Percentiles rank a stretch among this genome's conserved stretches.
Conservation (phyloP, 2,113 vertebrate genomes). For the Zeus faber region DNA sequence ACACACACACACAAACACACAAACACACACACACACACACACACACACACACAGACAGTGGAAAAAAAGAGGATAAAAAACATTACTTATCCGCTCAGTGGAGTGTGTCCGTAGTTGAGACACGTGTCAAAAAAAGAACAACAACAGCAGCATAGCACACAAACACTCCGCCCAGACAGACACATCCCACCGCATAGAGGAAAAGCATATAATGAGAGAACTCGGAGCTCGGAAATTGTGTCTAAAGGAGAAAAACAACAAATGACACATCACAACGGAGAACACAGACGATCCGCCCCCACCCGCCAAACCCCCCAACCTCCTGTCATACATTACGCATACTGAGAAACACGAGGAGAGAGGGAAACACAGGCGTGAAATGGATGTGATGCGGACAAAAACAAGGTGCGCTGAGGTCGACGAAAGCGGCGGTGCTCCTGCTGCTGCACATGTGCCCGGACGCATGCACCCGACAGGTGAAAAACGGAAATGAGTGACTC, state of each 20-base stretch:
- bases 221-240: slow-evolving; percentile 1
- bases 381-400: no score
- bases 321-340: background rate
- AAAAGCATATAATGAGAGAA: background rate
- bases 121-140: slow-evolving; percentile 16
- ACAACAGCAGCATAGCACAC: background rate
- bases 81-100: slow-evolving; percentile 31
- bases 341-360: background rate
- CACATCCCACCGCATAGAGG: background rate
- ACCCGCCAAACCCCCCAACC: no score
- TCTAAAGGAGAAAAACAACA: background rate
- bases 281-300: background rate
- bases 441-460: no score
- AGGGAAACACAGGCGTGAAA: no score
- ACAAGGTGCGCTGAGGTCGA: no score
- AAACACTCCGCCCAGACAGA: background rate
- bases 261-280: background rate
- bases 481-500: no score
- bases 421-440: no score
- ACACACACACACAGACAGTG: background rate
- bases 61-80: slow-evolving; percentile 11
- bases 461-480: no score
- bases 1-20: slow-evolving; percentile 3
- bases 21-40: slow-evolving; percentile 10
- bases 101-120: slow-evolving; percentile 14